phyloP scores from a whole-genome alignment of 1,140 invertebrate species.

The Drosophila baimaii region DNA sequence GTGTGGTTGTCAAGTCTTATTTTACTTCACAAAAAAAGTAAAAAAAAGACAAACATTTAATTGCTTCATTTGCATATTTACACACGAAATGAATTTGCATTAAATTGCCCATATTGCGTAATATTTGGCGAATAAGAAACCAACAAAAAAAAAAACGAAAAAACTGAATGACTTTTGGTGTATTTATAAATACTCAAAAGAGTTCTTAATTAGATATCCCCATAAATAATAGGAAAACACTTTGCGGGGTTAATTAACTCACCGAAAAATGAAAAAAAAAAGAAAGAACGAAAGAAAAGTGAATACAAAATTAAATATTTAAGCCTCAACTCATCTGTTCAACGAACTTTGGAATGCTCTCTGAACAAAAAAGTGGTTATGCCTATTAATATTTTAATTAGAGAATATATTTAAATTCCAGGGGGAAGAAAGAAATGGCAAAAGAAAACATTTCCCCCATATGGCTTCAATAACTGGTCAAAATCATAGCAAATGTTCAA shows the following conservation, averaged over 20 bases:
- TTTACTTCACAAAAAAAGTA: constrained; percentile 20
- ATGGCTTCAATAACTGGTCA: constrained; percentile 3
- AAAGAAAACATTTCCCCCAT: background rate
- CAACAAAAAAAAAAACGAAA: constrained; percentile 22
- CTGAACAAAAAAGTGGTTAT: background rate
- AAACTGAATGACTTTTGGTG: constrained; percentile 37
- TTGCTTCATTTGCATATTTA: constrained; percentile 62
- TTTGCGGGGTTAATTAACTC: constrained; percentile 43
- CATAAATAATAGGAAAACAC: constrained; percentile 53
- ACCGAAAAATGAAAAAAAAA: background rate
- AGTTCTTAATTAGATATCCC: constrained; percentile 46
- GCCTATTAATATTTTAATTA: constrained; percentile 4
- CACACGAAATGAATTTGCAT: constrained; percentile 52
- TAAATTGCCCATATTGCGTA: constrained; percentile 55
- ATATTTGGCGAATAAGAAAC: constrained; percentile 18
- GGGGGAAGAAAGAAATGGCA: background rate
- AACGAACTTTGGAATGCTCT: constrained; percentile 36
- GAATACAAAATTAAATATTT: constrained; percentile 25
- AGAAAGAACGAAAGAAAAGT: constrained; percentile 15
- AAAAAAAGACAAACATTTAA: constrained; percentile 31
- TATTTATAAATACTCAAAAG: constrained; percentile 15
- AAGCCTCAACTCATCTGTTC: constrained; percentile 5
- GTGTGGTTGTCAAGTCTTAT: constrained; percentile 38
- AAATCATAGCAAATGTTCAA: constrained; percentile 1
- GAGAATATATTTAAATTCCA: background rate